These are phyloP conservation scores for Gouania willdenowi DNA, from an alignment of 2,797 vertebrate species.

Conservation along the genomic window DNA sequence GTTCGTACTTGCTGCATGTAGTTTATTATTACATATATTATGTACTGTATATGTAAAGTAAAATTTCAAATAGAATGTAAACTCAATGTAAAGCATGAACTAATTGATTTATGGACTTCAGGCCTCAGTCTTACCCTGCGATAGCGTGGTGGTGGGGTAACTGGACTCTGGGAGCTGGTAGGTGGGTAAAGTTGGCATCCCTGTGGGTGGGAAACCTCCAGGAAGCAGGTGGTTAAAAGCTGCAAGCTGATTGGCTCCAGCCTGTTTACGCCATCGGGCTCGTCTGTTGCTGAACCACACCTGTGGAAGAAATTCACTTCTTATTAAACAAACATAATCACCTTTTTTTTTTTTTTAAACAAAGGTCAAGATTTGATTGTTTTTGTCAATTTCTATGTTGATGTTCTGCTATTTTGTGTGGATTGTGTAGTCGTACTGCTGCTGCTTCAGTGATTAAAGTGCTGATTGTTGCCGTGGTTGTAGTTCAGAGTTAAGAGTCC, in stretches of 20 bases:
- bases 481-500: constrained; percentile 21
- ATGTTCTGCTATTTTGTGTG: neutral
- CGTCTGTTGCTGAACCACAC: constrained; percentile 98
- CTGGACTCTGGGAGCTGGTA: constrained; percentile 93
- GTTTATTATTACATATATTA: constrained; percentile 20
- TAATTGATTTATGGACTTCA: neutral
- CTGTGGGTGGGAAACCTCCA: constrained; percentile 90
- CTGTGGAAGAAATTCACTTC: too few species aligned
- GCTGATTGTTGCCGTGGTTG: constrained; percentile 19
- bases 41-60: too few species aligned
- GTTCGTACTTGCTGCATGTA: constrained; percentile 46
- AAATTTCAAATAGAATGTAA: constrained; percentile 48
- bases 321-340: too few species aligned
- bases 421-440: constrained; percentile 3
- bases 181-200: constrained; percentile 90
- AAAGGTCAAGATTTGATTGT: neutral
- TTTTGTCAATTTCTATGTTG: neutral
- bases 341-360: neutral
- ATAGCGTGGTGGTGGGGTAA: constrained; percentile 86
- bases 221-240: constrained; percentile 97
- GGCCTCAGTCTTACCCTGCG: constrained; percentile 82
- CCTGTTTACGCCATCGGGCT: constrained; percentile 96
- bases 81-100: neutral
- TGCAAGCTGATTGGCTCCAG: constrained; percentile 93
- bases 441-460: constrained; percentile 54